Evolutionary conservation across 2,888 invertebrate species (phyloP).

Genomic region (Acrocera orbiculus): DNA sequence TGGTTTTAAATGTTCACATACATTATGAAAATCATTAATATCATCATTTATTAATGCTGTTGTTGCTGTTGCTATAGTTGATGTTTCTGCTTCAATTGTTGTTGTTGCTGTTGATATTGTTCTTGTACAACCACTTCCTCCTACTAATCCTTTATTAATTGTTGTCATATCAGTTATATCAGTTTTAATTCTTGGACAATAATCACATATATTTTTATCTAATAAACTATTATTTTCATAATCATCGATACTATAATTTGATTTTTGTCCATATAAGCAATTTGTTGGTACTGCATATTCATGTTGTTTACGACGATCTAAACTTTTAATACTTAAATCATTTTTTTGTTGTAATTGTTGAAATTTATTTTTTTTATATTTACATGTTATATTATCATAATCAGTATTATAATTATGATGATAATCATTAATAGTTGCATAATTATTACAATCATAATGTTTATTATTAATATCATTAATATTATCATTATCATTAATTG

Average conservation of each 20-base stretch:
- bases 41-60: too few species aligned
- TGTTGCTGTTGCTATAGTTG: too few species aligned
- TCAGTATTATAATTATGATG: slow-evolving; percentile 8
- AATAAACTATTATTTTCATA: neutral
- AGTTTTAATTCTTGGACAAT: slow-evolving; percentile 6
- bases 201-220: slow-evolving; percentile 7
- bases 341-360: slow-evolving; percentile 8
- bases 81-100: neutral
- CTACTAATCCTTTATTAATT: slow-evolving; percentile 19
- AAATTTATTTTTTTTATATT: slow-evolving; percentile 4
- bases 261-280: slow-evolving; percentile 12
- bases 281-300: slow-evolving; percentile 29
- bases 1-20: slow-evolving; percentile 2
- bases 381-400: slow-evolving; percentile 6
- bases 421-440: slow-evolving; percentile 29
- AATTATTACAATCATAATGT: slow-evolving; percentile 28
- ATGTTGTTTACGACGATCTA: slow-evolving; percentile 16
- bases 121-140: slow-evolving; percentile 13
- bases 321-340: slow-evolving; percentile 8
- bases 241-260: slow-evolving; percentile 8
- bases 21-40: too few species aligned
- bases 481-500: slow-evolving; percentile 12
- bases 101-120: too few species aligned
- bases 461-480: slow-evolving; percentile 14
- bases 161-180: slow-evolving; percentile 6